These are phyloP conservation scores for Myrmophylax atrothorax DNA, from an alignment of 2,113 vertebrate species.

Conservation along the genomic window DNA sequence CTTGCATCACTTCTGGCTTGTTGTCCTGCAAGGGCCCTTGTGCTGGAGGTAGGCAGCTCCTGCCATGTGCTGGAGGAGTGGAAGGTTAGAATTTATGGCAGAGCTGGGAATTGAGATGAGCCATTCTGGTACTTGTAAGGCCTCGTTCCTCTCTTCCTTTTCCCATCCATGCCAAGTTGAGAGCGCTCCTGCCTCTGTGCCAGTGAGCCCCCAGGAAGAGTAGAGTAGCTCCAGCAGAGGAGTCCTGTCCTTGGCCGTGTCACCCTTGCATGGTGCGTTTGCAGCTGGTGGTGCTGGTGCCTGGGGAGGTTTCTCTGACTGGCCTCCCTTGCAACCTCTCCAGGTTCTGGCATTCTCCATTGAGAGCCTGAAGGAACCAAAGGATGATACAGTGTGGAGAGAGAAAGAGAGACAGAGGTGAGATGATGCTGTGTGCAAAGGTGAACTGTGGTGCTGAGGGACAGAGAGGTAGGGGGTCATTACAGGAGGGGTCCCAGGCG, in stretches of 20 bases:
- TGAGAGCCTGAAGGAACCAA: slow-evolving; percentile 74
- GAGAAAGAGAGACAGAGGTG: slow-evolving; percentile 74
- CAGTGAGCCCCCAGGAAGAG: not conserved
- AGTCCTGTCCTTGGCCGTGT: slow-evolving; percentile 17
- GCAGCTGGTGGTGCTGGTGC: slow-evolving; percentile 45
- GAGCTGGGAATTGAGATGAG: not conserved
- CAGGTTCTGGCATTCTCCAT: slow-evolving; percentile 74
- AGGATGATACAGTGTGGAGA: slow-evolving; percentile 72
- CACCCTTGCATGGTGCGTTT: slow-evolving; percentile 65
- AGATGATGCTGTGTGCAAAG: slow-evolving; percentile 69
- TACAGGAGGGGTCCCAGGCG: slow-evolving; percentile 15
- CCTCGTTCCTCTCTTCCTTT: not conserved
- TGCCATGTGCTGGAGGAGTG: not conserved
- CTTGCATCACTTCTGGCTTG: fast-evolving
- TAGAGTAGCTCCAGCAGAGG: slow-evolving; percentile 49
- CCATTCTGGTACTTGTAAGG: fast-evolving
- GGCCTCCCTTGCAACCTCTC: slow-evolving; percentile 73
- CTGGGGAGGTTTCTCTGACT: slow-evolving; percentile 69
- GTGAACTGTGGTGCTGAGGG: slow-evolving; percentile 64
- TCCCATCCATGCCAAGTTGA: fast-evolving
- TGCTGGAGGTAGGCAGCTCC: not conserved
- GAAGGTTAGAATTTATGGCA: not conserved
- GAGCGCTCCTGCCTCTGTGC: not conserved
- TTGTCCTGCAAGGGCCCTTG: not conserved
- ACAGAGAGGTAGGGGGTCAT: slow-evolving; percentile 63